These are phyloP conservation scores for Hephaestus fuliginosus DNA, from an alignment of 2,797 vertebrate genomes.

Conservation along the genomic window DNA sequence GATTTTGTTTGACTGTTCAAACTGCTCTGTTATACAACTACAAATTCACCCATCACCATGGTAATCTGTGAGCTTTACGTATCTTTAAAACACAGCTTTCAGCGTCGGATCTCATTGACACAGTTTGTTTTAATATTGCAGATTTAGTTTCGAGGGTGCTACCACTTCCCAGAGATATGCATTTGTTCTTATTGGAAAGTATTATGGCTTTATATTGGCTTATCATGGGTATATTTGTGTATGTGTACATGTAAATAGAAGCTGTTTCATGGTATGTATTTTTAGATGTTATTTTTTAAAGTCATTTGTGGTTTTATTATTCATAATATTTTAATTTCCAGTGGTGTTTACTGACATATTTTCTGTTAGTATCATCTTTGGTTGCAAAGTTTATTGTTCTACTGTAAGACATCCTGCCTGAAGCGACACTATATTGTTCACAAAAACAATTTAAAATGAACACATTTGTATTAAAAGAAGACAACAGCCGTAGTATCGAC, in stretches of 20 bases:
- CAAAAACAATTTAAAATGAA: neutral
- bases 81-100: neutral
- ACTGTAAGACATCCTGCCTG: neutral
- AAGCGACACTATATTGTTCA: neutral
- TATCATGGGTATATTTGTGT: neutral
- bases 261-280: neutral
- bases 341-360: too few relatives aligned
- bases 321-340: neutral
- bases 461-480: neutral
- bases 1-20: neutral
- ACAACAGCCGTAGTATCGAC: neutral
- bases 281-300: neutral
- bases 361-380: neutral
- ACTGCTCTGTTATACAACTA: neutral
- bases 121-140: neutral
- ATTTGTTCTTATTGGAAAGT: neutral
- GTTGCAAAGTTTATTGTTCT: neutral
- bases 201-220: constrained; percentile 8
- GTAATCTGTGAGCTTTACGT: neutral
- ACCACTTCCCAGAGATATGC: too few relatives aligned
- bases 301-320: constrained; percentile 5
- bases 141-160: neutral
- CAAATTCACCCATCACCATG: constrained; percentile 1
- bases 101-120: neutral
- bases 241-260: neutral